phyloP scores from a whole-genome alignment of 30 jellyfish, hydroid and myxozoan genomes.

The Mastigias papua region DNA sequence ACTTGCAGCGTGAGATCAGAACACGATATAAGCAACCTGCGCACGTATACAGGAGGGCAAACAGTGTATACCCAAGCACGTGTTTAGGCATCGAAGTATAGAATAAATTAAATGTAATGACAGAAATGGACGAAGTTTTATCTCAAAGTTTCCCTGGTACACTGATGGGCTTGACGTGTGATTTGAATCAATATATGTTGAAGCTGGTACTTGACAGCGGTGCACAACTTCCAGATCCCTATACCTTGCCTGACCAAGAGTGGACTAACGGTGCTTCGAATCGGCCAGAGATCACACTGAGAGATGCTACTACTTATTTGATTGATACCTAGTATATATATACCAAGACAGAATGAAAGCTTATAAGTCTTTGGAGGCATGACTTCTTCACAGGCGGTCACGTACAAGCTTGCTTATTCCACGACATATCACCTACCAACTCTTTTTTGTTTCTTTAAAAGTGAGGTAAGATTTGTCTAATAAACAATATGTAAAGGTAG shows the following conservation, averaged over 20 bases:
- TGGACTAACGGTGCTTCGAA: slow-evolving; percentile 17
- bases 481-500: background rate
- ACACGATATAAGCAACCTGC: too few species aligned
- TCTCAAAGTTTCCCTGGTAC: background rate
- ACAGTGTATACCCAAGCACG: too few species aligned
- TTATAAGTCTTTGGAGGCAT: slow-evolving; percentile 42
- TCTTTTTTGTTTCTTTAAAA: background rate
- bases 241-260: background rate
- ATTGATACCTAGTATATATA: slow-evolving; percentile 33
- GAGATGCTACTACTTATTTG: slow-evolving; percentile 24
- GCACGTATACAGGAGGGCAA: too few species aligned
- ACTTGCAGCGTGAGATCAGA: too few species aligned
- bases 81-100: too few species aligned
- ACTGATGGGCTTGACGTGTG: too few species aligned
- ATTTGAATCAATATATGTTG: background rate
- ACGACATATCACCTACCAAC: background rate
- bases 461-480: background rate
- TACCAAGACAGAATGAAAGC: slow-evolving; percentile 41
- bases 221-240: slow-evolving; percentile 26
- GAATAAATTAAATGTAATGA: background rate
- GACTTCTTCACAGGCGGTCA: slow-evolving; percentile 16
- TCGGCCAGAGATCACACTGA: slow-evolving; percentile 9
- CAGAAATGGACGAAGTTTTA: background rate
- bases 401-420: slow-evolving; percentile 20
- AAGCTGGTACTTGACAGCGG: slow-evolving; percentile 22